Evolutionary conservation across 1,140 invertebrate genomes (phyloP), one percentile per base, ranked within the genome.

Genomic region (Sipha flava): DNA sequence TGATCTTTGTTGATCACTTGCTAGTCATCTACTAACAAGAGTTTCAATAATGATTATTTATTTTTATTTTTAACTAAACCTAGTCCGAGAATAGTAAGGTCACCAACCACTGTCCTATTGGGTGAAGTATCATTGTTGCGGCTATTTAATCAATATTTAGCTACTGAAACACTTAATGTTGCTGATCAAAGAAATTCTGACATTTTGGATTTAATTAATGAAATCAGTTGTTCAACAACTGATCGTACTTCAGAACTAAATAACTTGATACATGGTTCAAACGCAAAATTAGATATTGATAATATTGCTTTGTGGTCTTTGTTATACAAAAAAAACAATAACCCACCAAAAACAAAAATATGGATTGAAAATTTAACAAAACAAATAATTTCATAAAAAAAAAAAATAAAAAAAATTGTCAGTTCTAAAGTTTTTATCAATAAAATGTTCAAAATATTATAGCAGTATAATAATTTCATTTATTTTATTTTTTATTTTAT

Each of bases 261-360:
- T 21, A 29, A 29, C 23, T 21, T 77, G 16, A 59, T 77, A 1
- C 23, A 10, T 4, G 12, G 16, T 40, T 23, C 73, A 3, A 26
- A 37, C 77, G 83, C 82, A 21, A 34, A 70, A 31, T 72, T 84
- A 29, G 85, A 86, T 64, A 9, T 59, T 23, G 80, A 79, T 0
- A 84, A 86, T 45, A 57, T 84, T 3, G 81, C 83, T 34, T 72
- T 62, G 4, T 84, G 88, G 3, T 89, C 90, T 34, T 83, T 82
- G 37, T 83, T 92, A 29, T 87, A 94, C 79, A 91, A 92, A 84
- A 85, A 87, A 16, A 90, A 86, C 83, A 88, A 88, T 85, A 83
- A 83, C 77, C 81, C 88, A 82, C 86, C 86, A 75, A 87, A 83
- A 54, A 86, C 86, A 70, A 87, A 86, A 52, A 86, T 85, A 59